These are phyloP conservation scores for Oncorhynchus masou DNA, from an alignment of 2,113 vertebrate genomes.

Conservation along the genomic window DNA sequence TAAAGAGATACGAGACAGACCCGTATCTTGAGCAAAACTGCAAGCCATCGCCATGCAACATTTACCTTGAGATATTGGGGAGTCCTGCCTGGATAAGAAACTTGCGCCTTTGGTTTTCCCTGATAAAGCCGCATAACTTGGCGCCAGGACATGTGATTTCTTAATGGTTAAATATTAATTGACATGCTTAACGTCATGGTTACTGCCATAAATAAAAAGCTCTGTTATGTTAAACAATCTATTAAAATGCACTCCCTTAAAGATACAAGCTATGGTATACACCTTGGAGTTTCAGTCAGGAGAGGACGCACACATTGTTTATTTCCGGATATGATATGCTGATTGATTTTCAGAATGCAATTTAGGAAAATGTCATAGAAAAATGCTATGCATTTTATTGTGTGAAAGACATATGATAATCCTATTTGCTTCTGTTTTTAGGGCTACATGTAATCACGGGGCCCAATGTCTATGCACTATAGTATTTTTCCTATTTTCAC, in stretches of 20 bases:
- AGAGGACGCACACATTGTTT: not conserved
- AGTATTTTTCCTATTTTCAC: too few relatives aligned
- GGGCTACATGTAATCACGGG: too few relatives aligned
- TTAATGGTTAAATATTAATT: constrained; percentile 73
- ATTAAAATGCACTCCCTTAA: not conserved
- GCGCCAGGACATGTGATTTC: constrained; percentile 65
- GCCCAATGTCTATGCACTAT: too few relatives aligned
- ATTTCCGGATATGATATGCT: not conserved
- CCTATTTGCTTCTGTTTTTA: too few relatives aligned
- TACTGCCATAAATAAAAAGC: not conserved
- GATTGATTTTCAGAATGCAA: too few relatives aligned
- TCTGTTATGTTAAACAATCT: not conserved
- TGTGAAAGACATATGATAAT: too few relatives aligned
- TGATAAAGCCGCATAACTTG: constrained; percentile 65
- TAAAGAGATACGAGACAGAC: constrained; percentile 49
- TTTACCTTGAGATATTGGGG: constrained; percentile 50
- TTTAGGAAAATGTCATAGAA: too few relatives aligned
- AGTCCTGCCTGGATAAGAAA: constrained; percentile 52
- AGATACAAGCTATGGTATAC: not conserved
- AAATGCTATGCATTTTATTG: too few relatives aligned
- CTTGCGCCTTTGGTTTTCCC: constrained; percentile 43
- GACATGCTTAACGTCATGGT: constrained; percentile 45
- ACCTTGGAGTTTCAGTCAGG: not conserved
- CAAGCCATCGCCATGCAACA: constrained; percentile 45
- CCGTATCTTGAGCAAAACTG: not conserved